Base-by-base conservation (phyloP, 2,888 invertebrate species). In the Hesperia comma region DNA sequence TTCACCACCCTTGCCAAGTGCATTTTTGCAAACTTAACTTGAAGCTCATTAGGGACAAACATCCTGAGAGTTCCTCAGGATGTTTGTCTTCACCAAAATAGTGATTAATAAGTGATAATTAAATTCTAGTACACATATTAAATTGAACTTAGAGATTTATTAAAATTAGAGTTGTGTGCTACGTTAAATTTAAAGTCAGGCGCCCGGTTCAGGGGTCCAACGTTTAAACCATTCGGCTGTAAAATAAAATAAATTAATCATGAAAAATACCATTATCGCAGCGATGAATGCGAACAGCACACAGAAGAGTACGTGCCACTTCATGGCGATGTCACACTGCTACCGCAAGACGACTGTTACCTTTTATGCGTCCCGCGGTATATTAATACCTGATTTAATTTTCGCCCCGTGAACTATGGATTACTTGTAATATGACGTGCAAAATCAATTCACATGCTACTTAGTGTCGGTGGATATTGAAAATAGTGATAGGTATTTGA, bases 221-320 rank as follows among this genome's bases (percentile, higher is more conserved):
- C n/a, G n/a, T n/a, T n/a, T n/a, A n/a, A n/a, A n/a, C n/a, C n/a
- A n/a, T n/a, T n/a, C n/a, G n/a, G n/a, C n/a, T 26, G 26, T 4
- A 26, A 26, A 26, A 26, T 26, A 15, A 43, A 7, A 43, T 15
- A 14, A 6, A 37, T 37, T 15, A 43, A 43, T 43, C 7, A 6
- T 17, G 3, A 14, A 51, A 40, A 79, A 84, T 74, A 86, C 86
- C 85, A 78, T 69, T 10, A 75, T 77, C n/a, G 75, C 70, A 68
- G 71, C 72, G 61, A 87, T 60, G 57, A 86, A 53, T 7, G 79
- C 77, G n/a, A 82, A 58, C 7, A 86, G 7, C 26, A 78, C 70
- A 67, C 79, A 77, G 14, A 87, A 63, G 15, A 84, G 57, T 54
- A 74, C 60, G 3, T 83, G 63, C 86, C 84, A 86, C 81, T 85